Evolutionary conservation across 2,113 vertebrate species (phyloP), one percentile per base, ranked within the genome.

Genomic region (Hepsetus odoe): DNA sequence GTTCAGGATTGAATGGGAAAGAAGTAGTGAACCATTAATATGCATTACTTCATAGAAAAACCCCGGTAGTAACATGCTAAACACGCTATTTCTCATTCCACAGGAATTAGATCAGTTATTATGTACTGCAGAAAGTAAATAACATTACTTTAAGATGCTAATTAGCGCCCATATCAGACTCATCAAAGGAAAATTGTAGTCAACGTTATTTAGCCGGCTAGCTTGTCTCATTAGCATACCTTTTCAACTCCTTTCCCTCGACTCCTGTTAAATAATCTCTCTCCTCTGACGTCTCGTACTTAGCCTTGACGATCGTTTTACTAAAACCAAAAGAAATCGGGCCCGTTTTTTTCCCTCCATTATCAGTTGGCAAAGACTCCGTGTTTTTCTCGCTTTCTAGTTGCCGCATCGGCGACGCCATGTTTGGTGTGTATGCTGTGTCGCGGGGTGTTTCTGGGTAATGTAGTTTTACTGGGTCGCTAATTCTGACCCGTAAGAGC

Each of bases 281-380:
- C 0, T 93, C 90, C 0, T 91, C 88, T 10, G 70, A 70, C 66
- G 82, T 81, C 0, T 22, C 16, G 0, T 67, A 28, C 82, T 93
- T 93, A 7, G 86, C 87, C 76, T 90, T 93, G 22, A 4, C 90
- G 0, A 90, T 68, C 1, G 89, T 94, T 84, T 94, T 94, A 18
- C 88, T 92, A 59, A 95, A 95, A 28, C 93, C 91, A 80, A 95
- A 95, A 3, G 94, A 95, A 38, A 95, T 85, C 0, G 88, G 81
- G 0, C 72, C 73, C 0, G 79, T 11, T 84, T 91, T 94, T 59
- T 26, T 90, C 40, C 89, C 88, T 10, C 28, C 83, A 4, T 83
- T 79, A 0, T 82, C 82, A 66, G 79, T 33, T 30, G 11, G 32
- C 20, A 16, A 12, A 13, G 38, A 58, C 24, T 55, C 38, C 0